Evolutionary conservation across 2,888 invertebrate species (phyloP), one percentile per base, ranked within the genome.

Genomic region (Eupeodes latifasciatus): DNA sequence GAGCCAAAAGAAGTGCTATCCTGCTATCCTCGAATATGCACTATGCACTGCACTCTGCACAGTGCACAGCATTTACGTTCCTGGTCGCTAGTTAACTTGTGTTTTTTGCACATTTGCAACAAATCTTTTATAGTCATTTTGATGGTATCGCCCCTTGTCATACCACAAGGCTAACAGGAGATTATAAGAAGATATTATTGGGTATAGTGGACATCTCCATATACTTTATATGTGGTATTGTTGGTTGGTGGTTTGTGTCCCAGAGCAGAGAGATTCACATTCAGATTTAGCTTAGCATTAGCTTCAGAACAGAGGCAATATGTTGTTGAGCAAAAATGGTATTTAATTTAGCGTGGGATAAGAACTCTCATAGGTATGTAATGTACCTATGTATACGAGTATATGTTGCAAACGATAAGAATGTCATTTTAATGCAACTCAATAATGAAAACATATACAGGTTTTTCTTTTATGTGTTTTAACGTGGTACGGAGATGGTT

Each of bases 121-220:
- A 85, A 88, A 84, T 88, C 81, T 81, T 78, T 88, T 88, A 88
- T 81, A 81, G 77, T 78, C 81, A 88, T 85, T 85, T 81, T 74
- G 88, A 88, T 88, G 74, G 81, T 88, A 88, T 88, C 88, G 88
- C 74, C 40, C 53, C 81, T 69, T 88, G 88, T 88, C 88, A 88
- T 88, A 88, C 88, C 85, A 88, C 84, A 69, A 88, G 82, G 69
- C 88, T 88, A 85, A 88, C 88, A 88, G 81, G 51, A 88, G 88
- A 88, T 88, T 88, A 85, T 81, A 57, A 81, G n/a, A 34, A 88
- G 88, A 88, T 88, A 88, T 85, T 74, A 81, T 66, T 80, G 77
- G 1, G 27, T 47, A 47, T 47, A n/a, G 64, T 85, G 85, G 88
- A 88, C 84, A 81, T 81, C 66, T 84, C 67, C 77, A 77, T 77